Percentiles rank a stretch among this genome's conserved stretches.
phyloP scores from a whole-genome alignment of 2,888 invertebrate species.

The Cybosia mesomella region DNA sequence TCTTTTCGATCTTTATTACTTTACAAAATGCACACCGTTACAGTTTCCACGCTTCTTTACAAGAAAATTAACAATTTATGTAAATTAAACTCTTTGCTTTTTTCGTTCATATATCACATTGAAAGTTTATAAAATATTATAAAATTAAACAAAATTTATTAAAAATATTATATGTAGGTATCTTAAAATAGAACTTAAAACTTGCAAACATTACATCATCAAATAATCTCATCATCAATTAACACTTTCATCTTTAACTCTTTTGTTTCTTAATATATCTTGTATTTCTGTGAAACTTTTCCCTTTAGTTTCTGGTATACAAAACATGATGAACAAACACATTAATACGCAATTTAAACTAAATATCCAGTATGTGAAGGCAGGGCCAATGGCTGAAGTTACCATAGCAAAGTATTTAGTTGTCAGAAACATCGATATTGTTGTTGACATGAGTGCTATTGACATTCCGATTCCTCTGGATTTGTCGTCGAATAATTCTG shows the following conservation, averaged over 20 bases:
- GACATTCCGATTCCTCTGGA: conserved; percentile 63
- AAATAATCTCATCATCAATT: conserved; percentile 8
- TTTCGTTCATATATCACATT: too few species aligned
- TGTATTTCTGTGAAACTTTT: conserved; percentile 74
- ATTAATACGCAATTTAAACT: conserved; percentile 55
- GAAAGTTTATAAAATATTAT: too few species aligned
- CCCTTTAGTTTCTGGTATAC: conserved; percentile 76
- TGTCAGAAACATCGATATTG: conserved; percentile 5
- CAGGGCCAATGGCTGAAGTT: conserved; percentile 58
- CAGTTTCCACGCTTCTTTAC: too few species aligned
- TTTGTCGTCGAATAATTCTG: conserved; percentile 70
- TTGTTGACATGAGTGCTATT: background rate
- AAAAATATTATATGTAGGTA: background rate
- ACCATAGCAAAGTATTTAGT: conserved; percentile 40
- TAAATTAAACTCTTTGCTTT: too few species aligned
- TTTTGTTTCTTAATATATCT: conserved; percentile 48
- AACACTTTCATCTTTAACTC: background rate
- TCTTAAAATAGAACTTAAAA: too few species aligned
- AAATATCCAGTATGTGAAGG: conserved; percentile 66
- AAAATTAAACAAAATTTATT: background rate
- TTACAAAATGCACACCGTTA: too few species aligned
- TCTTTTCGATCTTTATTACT: too few species aligned
- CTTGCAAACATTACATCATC: background rate
- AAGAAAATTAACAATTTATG: too few species aligned
- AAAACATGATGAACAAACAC: conserved; percentile 58